phyloP scores from a whole-genome alignment of 2,113 vertebrate genomes.

The Oxyura jamaicensis region DNA sequence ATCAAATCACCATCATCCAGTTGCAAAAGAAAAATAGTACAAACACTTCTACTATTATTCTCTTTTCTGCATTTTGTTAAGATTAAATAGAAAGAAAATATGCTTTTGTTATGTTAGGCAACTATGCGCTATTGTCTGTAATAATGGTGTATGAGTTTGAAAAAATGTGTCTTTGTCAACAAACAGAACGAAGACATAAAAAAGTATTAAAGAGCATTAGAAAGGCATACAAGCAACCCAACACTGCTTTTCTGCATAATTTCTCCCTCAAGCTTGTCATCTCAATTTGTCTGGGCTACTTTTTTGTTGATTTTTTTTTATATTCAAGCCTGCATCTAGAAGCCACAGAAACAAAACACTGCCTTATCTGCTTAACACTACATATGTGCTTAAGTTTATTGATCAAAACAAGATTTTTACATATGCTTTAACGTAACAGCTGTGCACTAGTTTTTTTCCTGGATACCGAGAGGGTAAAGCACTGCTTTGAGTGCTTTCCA shows the following conservation, averaged over 20 bases:
- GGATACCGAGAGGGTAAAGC: neutral
- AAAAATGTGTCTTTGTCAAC: neutral
- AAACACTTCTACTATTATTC: neutral
- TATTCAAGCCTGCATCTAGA: neutral
- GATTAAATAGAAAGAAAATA: neutral
- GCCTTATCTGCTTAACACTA: neutral
- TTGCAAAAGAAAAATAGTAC: slow-evolving; percentile 26
- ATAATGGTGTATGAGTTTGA: neutral
- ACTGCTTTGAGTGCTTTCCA: neutral
- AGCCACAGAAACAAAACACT: neutral
- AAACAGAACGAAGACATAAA: neutral
- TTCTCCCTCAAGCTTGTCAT: neutral
- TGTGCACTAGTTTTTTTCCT: neutral
- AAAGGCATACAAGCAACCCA: neutral
- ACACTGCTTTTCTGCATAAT: neutral
- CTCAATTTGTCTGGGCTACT: neutral
- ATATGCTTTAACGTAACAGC: neutral
- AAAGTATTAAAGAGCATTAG: neutral
- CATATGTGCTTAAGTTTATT: neutral
- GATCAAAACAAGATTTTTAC: neutral
- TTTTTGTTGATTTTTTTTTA: neutral
- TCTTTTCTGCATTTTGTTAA: neutral
- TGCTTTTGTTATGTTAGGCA: neutral
- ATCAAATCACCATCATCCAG: slow-evolving; percentile 53
- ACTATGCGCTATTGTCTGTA: neutral